A percentile compares a stretch with the other conserved stretches of the same genome.
Conservation (phyloP, 2,888 invertebrate genomes). For the Bombyx huttoni region DNA sequence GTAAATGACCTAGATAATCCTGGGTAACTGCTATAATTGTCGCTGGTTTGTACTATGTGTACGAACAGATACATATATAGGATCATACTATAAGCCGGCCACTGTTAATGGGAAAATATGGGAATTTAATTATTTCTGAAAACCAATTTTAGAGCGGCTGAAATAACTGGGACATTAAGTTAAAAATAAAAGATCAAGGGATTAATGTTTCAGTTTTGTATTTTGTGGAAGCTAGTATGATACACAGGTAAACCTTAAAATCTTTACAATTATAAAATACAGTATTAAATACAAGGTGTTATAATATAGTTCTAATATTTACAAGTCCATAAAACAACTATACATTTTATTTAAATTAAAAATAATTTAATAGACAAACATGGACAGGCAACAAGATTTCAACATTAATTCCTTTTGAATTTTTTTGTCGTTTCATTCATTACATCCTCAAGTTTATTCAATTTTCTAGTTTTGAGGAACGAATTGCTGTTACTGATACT, state of each 20-base stretch:
- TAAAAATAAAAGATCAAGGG: conserved; percentile 22
- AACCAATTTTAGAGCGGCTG: not conserved
- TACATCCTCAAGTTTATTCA: conserved; percentile 55
- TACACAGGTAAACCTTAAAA: conserved; percentile 50
- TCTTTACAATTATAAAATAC: conserved; percentile 64
- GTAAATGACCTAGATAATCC: too few species aligned
- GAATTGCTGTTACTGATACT: conserved; percentile 52
- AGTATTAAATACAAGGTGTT: conserved; percentile 64
- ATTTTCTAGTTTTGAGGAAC: conserved; percentile 53
- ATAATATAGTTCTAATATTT: conserved; percentile 57
- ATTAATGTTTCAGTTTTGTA: conserved; percentile 44
- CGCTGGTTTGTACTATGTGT: too few species aligned
- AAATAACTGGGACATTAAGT: not conserved
- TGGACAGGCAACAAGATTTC: conserved; percentile 36
- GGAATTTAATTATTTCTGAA: too few species aligned
- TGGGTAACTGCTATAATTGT: too few species aligned
- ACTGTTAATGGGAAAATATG: too few species aligned
- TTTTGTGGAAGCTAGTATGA: conserved; percentile 59
- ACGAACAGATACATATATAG: too few species aligned
- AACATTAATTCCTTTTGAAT: conserved; percentile 65
- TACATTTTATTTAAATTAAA: conserved; percentile 55
- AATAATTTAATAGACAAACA: conserved; percentile 62
- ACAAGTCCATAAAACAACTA: conserved; percentile 54
- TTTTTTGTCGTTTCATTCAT: conserved; percentile 59
- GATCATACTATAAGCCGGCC: too few species aligned